Percentiles rank a stretch among this genome's conserved stretches.
Conservation (phyloP, 1,140 invertebrate species). For the Diorhabda elongata region DNA sequence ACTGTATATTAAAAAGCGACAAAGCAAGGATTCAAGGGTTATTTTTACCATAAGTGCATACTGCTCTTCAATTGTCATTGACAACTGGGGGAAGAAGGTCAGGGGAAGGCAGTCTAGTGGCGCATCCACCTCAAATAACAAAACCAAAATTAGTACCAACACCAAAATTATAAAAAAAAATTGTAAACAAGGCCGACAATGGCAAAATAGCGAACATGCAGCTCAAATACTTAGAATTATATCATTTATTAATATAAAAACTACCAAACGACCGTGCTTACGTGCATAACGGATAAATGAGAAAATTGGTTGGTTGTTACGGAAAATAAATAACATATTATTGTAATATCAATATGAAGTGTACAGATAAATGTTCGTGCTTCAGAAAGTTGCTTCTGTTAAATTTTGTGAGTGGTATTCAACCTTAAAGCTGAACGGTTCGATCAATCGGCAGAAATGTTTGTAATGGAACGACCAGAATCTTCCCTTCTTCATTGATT, state of each 20-base stretch:
- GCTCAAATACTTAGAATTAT: neutral
- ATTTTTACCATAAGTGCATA: slow-evolving; percentile 45
- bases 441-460: too few relatives aligned
- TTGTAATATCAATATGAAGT: too few relatives aligned
- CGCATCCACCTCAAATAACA: slow-evolving; percentile 44
- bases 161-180: slow-evolving; percentile 35
- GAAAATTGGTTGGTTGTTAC: neutral
- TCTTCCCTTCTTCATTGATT: too few relatives aligned
- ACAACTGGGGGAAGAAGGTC: slow-evolving; percentile 43
- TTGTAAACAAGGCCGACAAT: slow-evolving; percentile 20
- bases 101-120: slow-evolving; percentile 40
- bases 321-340: too few relatives aligned
- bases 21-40: slow-evolving; percentile 20
- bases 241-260: neutral
- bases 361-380: too few relatives aligned
- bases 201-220: slow-evolving; percentile 4
- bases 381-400: too few relatives aligned
- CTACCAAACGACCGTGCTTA: neutral
- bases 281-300: neutral
- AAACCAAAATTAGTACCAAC: slow-evolving; percentile 38
- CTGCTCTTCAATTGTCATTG: slow-evolving; percentile 45
- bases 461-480: too few relatives aligned
- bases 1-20: slow-evolving; percentile 5
- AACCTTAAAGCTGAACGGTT: too few relatives aligned
- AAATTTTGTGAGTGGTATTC: too few relatives aligned